These are phyloP conservation scores for Anabacerthia variegaticeps DNA, from an alignment of 2,797 vertebrate species.

Conservation along the genomic window DNA sequence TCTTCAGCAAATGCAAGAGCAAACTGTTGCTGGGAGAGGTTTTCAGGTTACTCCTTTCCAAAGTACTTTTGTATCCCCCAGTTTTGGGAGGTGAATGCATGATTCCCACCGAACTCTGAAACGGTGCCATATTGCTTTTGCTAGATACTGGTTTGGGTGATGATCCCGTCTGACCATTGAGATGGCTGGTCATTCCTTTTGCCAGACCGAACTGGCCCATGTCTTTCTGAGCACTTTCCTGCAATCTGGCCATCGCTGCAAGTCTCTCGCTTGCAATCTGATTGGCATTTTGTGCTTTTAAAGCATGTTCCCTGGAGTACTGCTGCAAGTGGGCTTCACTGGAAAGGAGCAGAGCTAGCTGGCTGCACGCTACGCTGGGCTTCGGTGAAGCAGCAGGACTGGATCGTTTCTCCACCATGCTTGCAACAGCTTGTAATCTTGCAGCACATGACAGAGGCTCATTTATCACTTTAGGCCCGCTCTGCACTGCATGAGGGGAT, in stretches of 20 bases:
- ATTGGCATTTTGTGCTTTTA: slow-evolving; percentile 95
- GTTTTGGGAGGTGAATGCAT: slow-evolving; percentile 77
- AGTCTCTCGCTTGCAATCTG: slow-evolving; percentile 94
- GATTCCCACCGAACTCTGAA: slow-evolving; percentile 78
- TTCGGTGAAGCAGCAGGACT: slow-evolving; percentile 95
- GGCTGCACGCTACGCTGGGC: slow-evolving; percentile 96
- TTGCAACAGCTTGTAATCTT: slow-evolving; percentile 94
- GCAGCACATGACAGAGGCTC: slow-evolving; percentile 93
- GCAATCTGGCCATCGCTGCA: slow-evolving; percentile 92
- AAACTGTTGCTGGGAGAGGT: slow-evolving; percentile 93
- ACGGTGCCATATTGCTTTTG: slow-evolving; percentile 81
- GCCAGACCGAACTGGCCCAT: slow-evolving; percentile 76
- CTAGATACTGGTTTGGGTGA: slow-evolving; percentile 78
- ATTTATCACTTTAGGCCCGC: slow-evolving; percentile 75
- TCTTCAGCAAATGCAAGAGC: slow-evolving; percentile 94
- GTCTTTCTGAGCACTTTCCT: slow-evolving; percentile 86
- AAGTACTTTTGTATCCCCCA: slow-evolving; percentile 83
- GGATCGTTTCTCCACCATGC: slow-evolving; percentile 93
- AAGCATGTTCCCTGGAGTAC: slow-evolving; percentile 95
- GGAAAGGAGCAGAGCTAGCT: slow-evolving; percentile 94
- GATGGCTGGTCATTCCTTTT: slow-evolving; percentile 83
- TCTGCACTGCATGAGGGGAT: slow-evolving; percentile 85
- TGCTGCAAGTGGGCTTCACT: slow-evolving; percentile 98
- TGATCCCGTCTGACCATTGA: slow-evolving; percentile 85
- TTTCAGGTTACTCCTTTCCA: slow-evolving; percentile 84